These are phyloP conservation scores for Aplochiton taeniatus DNA, from an alignment of 2,797 vertebrate species.

Conservation along the genomic window DNA sequence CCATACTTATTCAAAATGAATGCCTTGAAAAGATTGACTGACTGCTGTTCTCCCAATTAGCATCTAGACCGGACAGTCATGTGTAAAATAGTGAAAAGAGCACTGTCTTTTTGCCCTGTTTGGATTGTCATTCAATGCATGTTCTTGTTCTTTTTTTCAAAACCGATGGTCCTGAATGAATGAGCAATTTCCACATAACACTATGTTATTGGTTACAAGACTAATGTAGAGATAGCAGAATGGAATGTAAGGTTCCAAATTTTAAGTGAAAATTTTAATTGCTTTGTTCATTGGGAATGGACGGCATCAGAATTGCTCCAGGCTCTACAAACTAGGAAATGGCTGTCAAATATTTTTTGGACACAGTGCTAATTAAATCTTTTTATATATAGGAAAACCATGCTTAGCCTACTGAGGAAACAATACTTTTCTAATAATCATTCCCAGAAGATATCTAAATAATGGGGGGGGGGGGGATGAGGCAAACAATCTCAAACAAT, in stretches of 20 bases:
- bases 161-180: conserved; percentile 12
- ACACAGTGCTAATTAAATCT: conserved; percentile 20
- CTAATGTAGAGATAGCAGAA: conserved; percentile 10
- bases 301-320: not conserved
- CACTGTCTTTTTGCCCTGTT: not conserved
- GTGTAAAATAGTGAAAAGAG: not conserved
- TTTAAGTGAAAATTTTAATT: conserved; percentile 24
- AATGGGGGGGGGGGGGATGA: conserved; percentile 18
- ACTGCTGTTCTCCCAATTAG: conserved; percentile 3
- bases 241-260: conserved; percentile 10
- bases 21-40: not conserved
- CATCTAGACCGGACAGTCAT: not conserved
- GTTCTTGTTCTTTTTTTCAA: not conserved
- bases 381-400: conserved; percentile 21
- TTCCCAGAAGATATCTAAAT: conserved; percentile 9
- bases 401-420: conserved; percentile 11
- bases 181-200: conserved; percentile 11
- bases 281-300: conserved; percentile 20
- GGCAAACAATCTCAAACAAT: conserved; percentile 33
- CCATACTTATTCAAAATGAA: conserved; percentile 3
- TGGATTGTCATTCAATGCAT: conserved; percentile 8
- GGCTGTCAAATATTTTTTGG: not conserved
- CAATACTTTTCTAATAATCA: conserved; percentile 7
- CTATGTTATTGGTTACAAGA: conserved; percentile 4
- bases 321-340: conserved; percentile 28